A percentile compares a stretch with the other conserved stretches of the same genome.
Conservation (phyloP, 1,140 invertebrate species). For the Vanessa atalanta region DNA sequence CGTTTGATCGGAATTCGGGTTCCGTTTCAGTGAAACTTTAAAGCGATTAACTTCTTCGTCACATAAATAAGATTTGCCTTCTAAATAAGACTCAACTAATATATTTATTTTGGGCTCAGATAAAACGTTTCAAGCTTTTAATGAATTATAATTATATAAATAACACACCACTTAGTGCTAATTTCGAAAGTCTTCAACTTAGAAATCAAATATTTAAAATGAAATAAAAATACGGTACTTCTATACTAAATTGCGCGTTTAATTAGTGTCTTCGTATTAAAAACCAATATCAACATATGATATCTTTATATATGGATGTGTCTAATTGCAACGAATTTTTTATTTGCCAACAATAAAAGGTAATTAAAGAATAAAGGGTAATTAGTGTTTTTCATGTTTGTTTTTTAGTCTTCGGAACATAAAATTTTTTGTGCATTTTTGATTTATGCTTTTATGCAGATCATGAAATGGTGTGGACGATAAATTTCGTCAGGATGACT, state of each 20-base stretch:
- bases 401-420: constrained; percentile 29
- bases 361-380: constrained; percentile 51
- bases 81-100: not conserved
- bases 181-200: not conserved
- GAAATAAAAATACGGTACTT: constrained; percentile 7
- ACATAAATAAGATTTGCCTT: constrained; percentile 8
- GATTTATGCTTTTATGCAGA: constrained; percentile 59
- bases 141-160: not conserved
- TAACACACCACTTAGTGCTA: not conserved
- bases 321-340: constrained; percentile 61
- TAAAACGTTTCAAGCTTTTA: not conserved
- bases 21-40: constrained; percentile 20
- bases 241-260: constrained; percentile 41
- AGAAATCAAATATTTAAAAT: not conserved
- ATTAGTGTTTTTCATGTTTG: constrained; percentile 59
- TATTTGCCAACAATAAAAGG: constrained; percentile 52
- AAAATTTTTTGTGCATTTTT: constrained; percentile 50
- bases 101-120: not conserved
- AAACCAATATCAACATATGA: constrained; percentile 44
- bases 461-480: constrained; percentile 45
- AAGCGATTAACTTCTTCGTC: constrained; percentile 10
- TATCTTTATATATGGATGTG: constrained; percentile 50
- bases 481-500: constrained; percentile 56
- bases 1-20: constrained; percentile 9
- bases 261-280: constrained; percentile 45